Conservation (phyloP, 2,888 invertebrate genomes). For the Eucera pruinosa region DNA sequence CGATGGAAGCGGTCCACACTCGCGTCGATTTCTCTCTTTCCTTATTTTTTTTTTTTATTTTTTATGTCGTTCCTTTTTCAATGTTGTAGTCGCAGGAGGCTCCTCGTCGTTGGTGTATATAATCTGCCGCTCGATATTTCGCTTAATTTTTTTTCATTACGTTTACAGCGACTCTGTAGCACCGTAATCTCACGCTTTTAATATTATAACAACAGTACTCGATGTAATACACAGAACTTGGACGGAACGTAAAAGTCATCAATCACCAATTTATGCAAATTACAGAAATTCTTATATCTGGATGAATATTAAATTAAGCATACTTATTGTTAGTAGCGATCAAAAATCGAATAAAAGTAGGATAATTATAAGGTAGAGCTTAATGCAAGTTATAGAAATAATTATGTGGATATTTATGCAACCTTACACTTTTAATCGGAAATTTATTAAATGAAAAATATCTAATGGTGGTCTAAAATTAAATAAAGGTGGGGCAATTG, state of each 20-base stretch:
- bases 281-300: too few relatives aligned
- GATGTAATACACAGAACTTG: constrained; percentile 47
- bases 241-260: constrained; percentile 12
- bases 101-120: constrained; percentile 55
- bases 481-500: too few relatives aligned
- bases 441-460: too few relatives aligned
- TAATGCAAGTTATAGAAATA: too few relatives aligned
- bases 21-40: constrained; percentile 9
- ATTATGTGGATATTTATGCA: too few relatives aligned
- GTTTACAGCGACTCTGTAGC: constrained; percentile 55
- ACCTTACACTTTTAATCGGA: too few relatives aligned
- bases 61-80: constrained; percentile 19
- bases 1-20: constrained; percentile 35
- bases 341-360: too few relatives aligned
- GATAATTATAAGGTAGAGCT: too few relatives aligned
- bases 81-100: constrained; percentile 57
- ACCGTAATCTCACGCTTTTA: constrained; percentile 61
- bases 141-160: constrained; percentile 62
- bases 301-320: too few relatives aligned
- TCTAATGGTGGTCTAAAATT: too few relatives aligned
- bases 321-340: too few relatives aligned
- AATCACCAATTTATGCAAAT: neutral
- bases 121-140: constrained; percentile 46
- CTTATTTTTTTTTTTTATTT: constrained; percentile 1
- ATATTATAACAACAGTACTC: constrained; percentile 55